Evolutionary conservation across 1,140 invertebrate genomes (phyloP), one percentile per base, ranked within the genome.

Genomic region (Hydropsyche tenuis): DNA sequence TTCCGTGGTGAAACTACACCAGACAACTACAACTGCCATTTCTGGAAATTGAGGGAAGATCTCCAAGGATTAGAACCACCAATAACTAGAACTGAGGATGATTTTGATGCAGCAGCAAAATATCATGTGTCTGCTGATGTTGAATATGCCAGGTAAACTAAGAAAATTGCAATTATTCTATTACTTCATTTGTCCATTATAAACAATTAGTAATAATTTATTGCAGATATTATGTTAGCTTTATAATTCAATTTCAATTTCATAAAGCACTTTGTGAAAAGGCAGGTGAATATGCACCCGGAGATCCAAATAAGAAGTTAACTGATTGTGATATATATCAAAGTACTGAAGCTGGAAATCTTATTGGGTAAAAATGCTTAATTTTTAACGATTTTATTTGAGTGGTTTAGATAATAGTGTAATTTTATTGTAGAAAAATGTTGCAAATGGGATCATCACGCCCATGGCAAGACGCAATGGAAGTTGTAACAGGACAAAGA

Each of bases 211-310:
- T 65, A n/a, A n/a, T n/a, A n/a, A n/a, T n/a, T n/a, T n/a, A n/a
- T 86, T n/a, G n/a, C 84, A 93, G 93, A 80, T 96, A 96, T 82
- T 94, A 95, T 81, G 90, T 96, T 0, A 94, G 93, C 66, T 92
- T 91, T 80, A 89, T 97, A 23, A 86, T 97, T 5, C 94, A 96
- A 84, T 97, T 96, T 86, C 95, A 97, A 84, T 95, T 97, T 80
- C 94, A 96, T 79, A 89, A 91, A 73, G 88, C 92, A 0, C 85
- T 96, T 1, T 97, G 96, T 78, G 87, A 88, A 62, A 89, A 89
- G 70, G 93, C 94, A 11, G 91, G 91, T 1, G 88, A 96, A 80
- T 95, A 93, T 74, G 89, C 92, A 60, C 89, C 91, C 0, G 82
- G 85, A 6, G 88, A 93, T 80, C 84, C 87, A 1, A 85, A 84